These are phyloP conservation scores for Chironomus striatipennis DNA, from an alignment of 1,140 invertebrate species.

Conservation along the genomic window DNA sequence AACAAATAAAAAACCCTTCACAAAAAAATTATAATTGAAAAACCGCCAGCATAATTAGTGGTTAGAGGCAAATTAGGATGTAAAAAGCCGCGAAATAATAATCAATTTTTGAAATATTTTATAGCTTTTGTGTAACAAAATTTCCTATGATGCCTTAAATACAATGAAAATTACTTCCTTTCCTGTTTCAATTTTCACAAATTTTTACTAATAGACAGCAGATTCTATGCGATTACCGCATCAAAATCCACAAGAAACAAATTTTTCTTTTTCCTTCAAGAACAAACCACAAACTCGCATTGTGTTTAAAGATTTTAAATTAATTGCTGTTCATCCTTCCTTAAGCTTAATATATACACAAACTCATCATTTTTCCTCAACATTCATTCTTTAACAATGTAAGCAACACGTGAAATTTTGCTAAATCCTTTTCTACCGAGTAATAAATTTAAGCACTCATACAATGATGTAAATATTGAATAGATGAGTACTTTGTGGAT, in stretches of 20 bases:
- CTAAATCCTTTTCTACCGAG: no score
- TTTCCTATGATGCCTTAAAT: no score
- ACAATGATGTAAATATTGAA: no score
- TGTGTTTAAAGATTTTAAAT: not conserved
- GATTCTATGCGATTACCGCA: not conserved
- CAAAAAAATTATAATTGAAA: no score
- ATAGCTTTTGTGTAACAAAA: not conserved
- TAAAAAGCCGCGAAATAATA: not conserved
- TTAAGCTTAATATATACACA: no score
- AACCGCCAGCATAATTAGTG: not conserved
- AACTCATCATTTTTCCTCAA: no score
- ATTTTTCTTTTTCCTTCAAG: not conserved
- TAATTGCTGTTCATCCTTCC: not conserved
- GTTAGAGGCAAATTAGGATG: not conserved
- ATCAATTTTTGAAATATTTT: constrained; percentile 9
- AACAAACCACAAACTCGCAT: not conserved
- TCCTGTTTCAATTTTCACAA: not conserved
- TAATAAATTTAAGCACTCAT: no score
- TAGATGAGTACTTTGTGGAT: no score
- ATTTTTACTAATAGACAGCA: no score
- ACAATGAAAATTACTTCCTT: not conserved
- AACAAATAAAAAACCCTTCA: no score
- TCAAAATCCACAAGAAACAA: not conserved
- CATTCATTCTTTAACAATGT: not conserved
- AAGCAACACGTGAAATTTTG: not conserved